Conservation (phyloP, 1,140 invertebrate species). For the Macrobrachium nipponense region DNA sequence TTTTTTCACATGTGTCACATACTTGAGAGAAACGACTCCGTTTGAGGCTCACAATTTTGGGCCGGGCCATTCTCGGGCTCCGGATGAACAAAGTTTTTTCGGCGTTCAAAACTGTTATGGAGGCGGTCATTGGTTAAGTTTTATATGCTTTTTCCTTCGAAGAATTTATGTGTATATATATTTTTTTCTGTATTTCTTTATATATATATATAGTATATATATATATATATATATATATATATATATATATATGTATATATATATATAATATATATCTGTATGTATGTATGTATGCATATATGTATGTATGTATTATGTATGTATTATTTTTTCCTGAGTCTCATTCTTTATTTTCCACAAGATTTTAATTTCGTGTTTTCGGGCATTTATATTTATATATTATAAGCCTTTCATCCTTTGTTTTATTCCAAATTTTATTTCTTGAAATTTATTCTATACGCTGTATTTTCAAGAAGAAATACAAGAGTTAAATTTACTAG, state of each 20-base stretch:
- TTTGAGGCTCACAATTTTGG: neutral
- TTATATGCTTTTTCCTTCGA: conserved; percentile 19
- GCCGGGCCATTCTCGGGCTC: conserved; percentile 16
- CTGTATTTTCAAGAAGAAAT: too few relatives aligned
- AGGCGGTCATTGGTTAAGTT: conserved; percentile 37
- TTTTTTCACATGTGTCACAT: conserved; percentile 31
- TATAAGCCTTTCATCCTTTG: neutral
- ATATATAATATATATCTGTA: too few relatives aligned
- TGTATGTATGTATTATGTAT: too few relatives aligned
- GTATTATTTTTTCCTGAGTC: conserved; percentile 6
- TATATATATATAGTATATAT: too few relatives aligned
- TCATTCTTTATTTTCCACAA: conserved; percentile 1
- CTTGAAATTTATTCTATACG: too few relatives aligned
- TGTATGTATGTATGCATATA: too few relatives aligned
- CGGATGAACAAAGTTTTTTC: conserved; percentile 50
- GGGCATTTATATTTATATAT: too few relatives aligned
- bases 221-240: too few relatives aligned
- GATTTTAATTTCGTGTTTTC: neutral
- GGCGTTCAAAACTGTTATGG: conserved; percentile 29
- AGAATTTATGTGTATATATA: too few relatives aligned
- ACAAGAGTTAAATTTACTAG: too few relatives aligned
- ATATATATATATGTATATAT: too few relatives aligned
- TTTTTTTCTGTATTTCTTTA: too few relatives aligned
- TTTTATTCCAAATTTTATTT: neutral
- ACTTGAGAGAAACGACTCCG: conserved; percentile 22